Evolutionary conservation across 2,113 vertebrate genomes (phyloP).

Genomic region (zebrafish (Danio rerio)): DNA sequence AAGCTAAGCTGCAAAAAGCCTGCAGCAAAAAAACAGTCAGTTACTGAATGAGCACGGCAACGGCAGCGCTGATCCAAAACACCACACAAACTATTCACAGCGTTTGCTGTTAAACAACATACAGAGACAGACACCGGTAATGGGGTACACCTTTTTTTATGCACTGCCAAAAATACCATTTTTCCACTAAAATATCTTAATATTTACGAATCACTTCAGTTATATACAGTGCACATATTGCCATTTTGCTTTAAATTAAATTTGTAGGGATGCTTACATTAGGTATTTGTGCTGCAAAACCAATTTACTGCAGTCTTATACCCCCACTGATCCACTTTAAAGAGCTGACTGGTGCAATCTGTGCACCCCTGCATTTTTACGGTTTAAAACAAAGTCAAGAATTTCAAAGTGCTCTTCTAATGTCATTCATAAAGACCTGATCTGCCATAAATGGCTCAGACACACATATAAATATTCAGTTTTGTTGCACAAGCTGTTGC

Average conservation of each 20-base stretch:
- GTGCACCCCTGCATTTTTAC: conserved; percentile 1
- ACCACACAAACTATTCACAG: conserved; percentile 20
- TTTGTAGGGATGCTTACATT: not conserved
- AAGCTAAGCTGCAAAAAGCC: conserved; percentile 14
- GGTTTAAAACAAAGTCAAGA: conserved; percentile 18
- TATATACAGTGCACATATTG: no score
- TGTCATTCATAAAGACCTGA: not conserved
- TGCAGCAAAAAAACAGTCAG: conserved; percentile 8
- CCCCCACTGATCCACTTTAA: not conserved
- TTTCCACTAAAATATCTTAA: not conserved
- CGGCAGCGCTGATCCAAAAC: not conserved
- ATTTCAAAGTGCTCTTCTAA: conserved; percentile 27
- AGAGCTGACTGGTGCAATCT: not conserved
- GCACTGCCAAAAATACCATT: not conserved
- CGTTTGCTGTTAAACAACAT: not conserved
- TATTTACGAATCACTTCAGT: not conserved
- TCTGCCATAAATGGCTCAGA: not conserved
- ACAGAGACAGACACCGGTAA: not conserved
- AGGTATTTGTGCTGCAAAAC: not conserved
- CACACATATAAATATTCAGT: conserved; percentile 1
- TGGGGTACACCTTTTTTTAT: not conserved
- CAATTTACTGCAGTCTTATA: not conserved
- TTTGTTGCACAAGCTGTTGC: conserved; percentile 33
- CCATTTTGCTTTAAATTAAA: no score
- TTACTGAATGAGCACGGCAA: conserved; percentile 1